phyloP scores from a whole-genome alignment of 2,797 vertebrate species.

The Calcarius lapponicus region DNA sequence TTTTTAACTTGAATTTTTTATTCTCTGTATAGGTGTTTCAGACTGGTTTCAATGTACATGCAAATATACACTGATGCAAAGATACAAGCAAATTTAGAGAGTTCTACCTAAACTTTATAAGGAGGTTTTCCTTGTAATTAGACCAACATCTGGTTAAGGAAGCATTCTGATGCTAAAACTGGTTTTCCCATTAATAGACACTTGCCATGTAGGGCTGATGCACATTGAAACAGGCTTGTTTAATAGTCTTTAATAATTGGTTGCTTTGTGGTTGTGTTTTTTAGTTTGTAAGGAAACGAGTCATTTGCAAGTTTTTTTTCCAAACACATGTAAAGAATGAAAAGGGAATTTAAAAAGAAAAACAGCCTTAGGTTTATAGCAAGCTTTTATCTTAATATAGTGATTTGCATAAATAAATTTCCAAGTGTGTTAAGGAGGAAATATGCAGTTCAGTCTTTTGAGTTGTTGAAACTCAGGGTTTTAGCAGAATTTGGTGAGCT shows the following conservation, averaged over 20 bases:
- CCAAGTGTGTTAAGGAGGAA: background rate
- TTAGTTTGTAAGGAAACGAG: background rate
- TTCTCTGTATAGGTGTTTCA: background rate
- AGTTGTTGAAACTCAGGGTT: background rate
- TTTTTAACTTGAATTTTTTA: background rate
- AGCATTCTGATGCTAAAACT: background rate
- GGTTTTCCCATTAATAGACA: background rate
- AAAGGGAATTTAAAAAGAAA: constrained; percentile 1
- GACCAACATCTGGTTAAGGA: background rate
- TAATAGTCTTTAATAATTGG: background rate
- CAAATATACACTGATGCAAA: background rate
- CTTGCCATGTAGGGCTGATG: background rate
- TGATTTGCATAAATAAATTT: constrained; percentile 25
- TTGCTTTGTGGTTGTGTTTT: background rate
- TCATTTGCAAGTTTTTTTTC: background rate
- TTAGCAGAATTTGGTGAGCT: background rate
- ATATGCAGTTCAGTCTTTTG: background rate
- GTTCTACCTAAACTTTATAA: background rate
- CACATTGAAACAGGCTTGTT: background rate
- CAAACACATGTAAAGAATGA: background rate
- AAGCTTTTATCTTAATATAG: background rate
- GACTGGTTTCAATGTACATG: background rate
- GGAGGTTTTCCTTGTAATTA: background rate
- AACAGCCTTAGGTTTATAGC: background rate
- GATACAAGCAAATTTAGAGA: background rate